Base-by-base conservation (phyloP, 2,888 invertebrate genomes). In the Dilophus febrilis region DNA sequence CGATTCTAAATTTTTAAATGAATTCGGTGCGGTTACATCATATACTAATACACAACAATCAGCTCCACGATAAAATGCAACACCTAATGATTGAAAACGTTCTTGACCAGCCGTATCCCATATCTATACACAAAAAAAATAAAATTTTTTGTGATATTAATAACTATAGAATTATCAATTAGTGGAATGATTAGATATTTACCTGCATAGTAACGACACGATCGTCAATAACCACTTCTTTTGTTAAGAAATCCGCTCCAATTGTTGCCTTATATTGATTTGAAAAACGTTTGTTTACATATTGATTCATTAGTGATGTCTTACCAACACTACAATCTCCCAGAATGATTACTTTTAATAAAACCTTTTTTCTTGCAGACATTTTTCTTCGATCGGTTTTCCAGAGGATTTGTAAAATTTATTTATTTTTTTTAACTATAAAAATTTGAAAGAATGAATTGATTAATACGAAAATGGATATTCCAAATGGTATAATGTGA, bases 91-190 rank as follows among this genome's bases (percentile, higher is more conserved):
- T 64, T 99, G 98, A 66, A 99, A 99, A 54, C 98, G 74, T 63
- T 98, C 98, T 64, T 99, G 98, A 14, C 98, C 98, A 43, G 98
- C 98, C 38, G 98, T 98, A 59, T 99, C 98, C 98, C 98, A 99
- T 57, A 99, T 98, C 72, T 90, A 75, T 76, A 17, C 10, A 33
- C n/a, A 7, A 18, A 17, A 10, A 10, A 29, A 4, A 10, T 29
- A 22, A 6, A 22, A 6, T 6, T 22, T 22, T 6, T 6, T 22
- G 22, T 22, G 4, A 6, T 22, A 8, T 22, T 22, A 6, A 6
- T 22, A 22, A 22, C 8, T 22, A 8, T n/a, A n/a, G n/a, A n/a
- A n/a, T n/a, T n/a, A 8, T 22, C 8, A 6, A 6, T 22, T 6
- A 8, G 22, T 22, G 8, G 8, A 6, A 22, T 22, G 8, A 6